phyloP scores from a whole-genome alignment of 2,888 invertebrate species.

The Ecliptopera silaceata region DNA sequence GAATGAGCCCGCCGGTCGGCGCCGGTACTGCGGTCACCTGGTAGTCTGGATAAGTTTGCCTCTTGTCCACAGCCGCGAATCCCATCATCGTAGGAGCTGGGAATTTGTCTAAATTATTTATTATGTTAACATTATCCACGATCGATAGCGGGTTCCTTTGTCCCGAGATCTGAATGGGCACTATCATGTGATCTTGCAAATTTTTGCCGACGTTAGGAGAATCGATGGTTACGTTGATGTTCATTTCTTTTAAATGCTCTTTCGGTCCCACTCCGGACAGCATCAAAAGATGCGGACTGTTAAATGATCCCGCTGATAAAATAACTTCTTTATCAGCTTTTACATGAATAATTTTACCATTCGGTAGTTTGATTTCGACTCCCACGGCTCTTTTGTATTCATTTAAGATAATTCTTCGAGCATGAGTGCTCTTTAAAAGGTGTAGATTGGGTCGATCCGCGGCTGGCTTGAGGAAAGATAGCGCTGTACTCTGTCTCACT shows the following conservation, averaged over 20 bases:
- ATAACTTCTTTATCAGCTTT: constrained; percentile 54
- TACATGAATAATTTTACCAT: constrained; percentile 38
- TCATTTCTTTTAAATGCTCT: constrained; percentile 47
- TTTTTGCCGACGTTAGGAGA: constrained; percentile 56
- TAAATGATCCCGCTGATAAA: constrained; percentile 57
- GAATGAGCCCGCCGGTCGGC: constrained; percentile 40
- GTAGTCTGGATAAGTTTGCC: constrained; percentile 53
- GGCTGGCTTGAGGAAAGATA: constrained; percentile 47
- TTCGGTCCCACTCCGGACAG: constrained; percentile 61
- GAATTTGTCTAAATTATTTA: constrained; percentile 45
- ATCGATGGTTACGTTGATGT: constrained; percentile 47
- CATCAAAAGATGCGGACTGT: constrained; percentile 62
- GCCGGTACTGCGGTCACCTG: constrained; percentile 43
- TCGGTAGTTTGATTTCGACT: constrained; percentile 46
- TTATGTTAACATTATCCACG: constrained; percentile 35
- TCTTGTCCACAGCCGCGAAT: constrained; percentile 47
- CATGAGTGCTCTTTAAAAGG: constrained; percentile 50
- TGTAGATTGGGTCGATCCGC: constrained; percentile 47
- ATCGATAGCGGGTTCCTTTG: constrained; percentile 34
- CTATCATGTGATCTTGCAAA: constrained; percentile 56
- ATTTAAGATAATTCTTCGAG: constrained; percentile 50
- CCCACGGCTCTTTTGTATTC: constrained; percentile 45
- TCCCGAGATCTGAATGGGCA: constrained; percentile 46
- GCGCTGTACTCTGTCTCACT: constrained; percentile 49
- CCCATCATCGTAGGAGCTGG: constrained; percentile 51